Percentiles rank a stretch among this genome's conserved stretches.
phyloP scores from a whole-genome alignment of 1,140 invertebrate species.

The Drosophila kepulauana region DNA sequence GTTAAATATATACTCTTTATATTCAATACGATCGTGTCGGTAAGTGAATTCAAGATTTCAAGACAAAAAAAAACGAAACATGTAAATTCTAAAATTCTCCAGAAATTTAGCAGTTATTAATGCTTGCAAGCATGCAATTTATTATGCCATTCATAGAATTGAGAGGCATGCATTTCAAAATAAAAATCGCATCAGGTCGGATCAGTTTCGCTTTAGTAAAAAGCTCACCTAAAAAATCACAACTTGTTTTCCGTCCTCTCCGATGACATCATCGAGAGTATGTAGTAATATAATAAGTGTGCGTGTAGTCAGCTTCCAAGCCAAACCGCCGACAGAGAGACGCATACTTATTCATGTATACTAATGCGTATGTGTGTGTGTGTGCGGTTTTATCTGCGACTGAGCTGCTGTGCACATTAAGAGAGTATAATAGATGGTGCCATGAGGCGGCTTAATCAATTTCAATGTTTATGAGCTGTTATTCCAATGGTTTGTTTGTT shows the following conservation, averaged over 20 bases:
- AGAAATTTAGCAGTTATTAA: background rate
- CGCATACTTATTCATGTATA: background rate
- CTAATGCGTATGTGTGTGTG: background rate
- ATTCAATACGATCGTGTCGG: conserved; percentile 94
- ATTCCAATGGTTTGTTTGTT: conserved; percentile 28
- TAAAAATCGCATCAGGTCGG: conserved; percentile 1
- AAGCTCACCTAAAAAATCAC: background rate
- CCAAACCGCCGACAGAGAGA: conserved; percentile 1
- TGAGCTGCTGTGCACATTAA: conserved; percentile 23
- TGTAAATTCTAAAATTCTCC: background rate
- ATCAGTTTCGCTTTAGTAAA: background rate
- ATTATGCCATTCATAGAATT: no score
- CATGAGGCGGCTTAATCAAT: conserved; percentile 36
- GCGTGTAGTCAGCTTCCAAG: conserved; percentile 34
- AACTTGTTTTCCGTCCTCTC: conserved; percentile 25
- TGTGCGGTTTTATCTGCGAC: conserved; percentile 4
- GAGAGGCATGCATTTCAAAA: background rate
- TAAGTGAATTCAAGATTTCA: conserved; percentile 86
- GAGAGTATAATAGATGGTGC: conserved; percentile 10
- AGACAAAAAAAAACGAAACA: background rate
- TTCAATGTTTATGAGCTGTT: conserved; percentile 31
- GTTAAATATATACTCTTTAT: conserved; percentile 93
- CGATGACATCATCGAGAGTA: conserved; percentile 47
- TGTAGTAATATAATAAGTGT: background rate
- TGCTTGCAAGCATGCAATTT: no score